phyloP scores from a whole-genome alignment of 1,140 invertebrate species.

The Lerema accius region DNA sequence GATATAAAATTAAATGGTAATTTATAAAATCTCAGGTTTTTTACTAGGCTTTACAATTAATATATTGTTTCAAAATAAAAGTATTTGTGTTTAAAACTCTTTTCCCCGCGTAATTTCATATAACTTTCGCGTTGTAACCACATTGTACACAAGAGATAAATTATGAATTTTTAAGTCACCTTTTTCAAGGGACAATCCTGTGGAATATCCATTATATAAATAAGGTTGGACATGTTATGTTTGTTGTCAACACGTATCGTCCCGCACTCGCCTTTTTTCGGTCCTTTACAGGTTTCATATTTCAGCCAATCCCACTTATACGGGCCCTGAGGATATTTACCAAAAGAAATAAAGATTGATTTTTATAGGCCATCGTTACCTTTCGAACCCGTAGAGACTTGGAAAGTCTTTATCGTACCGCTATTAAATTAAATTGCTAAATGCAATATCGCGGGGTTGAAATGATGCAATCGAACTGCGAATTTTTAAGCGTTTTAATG shows the following conservation, averaged over 20 bases:
- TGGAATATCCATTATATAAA: slow-evolving; percentile 52
- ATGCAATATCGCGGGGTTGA: slow-evolving; percentile 10
- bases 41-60: no score
- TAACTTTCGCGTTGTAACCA: background rate
- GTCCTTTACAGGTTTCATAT: slow-evolving; percentile 63
- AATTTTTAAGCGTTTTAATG: slow-evolving; percentile 19
- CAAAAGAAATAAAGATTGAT: slow-evolving; percentile 35
- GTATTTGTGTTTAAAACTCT: no score
- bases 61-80: no score
- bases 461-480: slow-evolving; percentile 11
- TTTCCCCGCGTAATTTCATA: no score
- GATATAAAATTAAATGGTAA: no score
- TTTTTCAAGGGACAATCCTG: slow-evolving; percentile 57
- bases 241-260: slow-evolving; percentile 46
- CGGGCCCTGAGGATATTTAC: slow-evolving; percentile 50
- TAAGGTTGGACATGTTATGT: slow-evolving; percentile 56
- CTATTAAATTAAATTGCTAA: slow-evolving; percentile 32
- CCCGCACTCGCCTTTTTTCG: slow-evolving; percentile 58
- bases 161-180: slow-evolving; percentile 39
- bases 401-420: slow-evolving; percentile 11
- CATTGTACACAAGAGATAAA: background rate
- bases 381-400: slow-evolving; percentile 22
- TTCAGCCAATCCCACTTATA: slow-evolving; percentile 52
- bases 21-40: no score
- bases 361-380: slow-evolving; percentile 25